These are phyloP conservation scores for Physeter macrocephalus DNA, from an alignment of 2,113 vertebrate genomes.

Conservation along the genomic window DNA sequence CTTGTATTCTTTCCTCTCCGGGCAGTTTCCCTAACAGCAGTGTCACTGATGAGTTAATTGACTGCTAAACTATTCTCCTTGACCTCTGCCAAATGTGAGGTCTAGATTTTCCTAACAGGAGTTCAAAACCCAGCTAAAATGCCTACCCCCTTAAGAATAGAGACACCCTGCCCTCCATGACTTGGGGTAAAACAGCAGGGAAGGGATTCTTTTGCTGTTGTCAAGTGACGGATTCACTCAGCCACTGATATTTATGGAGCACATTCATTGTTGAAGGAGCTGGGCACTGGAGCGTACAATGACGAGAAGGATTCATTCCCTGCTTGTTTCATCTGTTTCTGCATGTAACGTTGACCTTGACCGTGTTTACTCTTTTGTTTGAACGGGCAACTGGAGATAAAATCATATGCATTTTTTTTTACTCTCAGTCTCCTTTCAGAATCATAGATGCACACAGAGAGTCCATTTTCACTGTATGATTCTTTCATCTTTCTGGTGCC, in stretches of 20 bases:
- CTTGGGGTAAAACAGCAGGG: not conserved
- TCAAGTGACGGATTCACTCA: fast-evolving
- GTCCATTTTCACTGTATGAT: not conserved
- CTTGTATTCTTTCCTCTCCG: not conserved
- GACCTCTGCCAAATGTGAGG: not conserved
- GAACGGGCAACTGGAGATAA: not conserved
- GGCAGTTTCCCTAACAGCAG: not conserved
- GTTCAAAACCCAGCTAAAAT: not conserved
- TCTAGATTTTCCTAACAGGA: not conserved
- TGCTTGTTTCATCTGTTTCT: not conserved
- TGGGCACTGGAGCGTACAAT: not conserved
- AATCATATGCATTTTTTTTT: not conserved
- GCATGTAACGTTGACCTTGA: not conserved
- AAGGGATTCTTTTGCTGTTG: not conserved
- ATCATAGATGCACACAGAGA: not conserved
- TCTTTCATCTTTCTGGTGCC: not conserved
- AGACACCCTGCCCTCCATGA: no score
- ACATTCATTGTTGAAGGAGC: not conserved
- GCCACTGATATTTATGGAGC: not conserved
- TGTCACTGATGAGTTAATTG: not conserved
- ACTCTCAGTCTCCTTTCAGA: not conserved
- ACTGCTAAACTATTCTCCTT: no score
- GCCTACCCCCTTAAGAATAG: no score
- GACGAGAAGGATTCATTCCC: fast-evolving
- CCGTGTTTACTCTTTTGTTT: not conserved